Conservation (phyloP, 2,888 invertebrate species). For the Neoascia interrupta region DNA sequence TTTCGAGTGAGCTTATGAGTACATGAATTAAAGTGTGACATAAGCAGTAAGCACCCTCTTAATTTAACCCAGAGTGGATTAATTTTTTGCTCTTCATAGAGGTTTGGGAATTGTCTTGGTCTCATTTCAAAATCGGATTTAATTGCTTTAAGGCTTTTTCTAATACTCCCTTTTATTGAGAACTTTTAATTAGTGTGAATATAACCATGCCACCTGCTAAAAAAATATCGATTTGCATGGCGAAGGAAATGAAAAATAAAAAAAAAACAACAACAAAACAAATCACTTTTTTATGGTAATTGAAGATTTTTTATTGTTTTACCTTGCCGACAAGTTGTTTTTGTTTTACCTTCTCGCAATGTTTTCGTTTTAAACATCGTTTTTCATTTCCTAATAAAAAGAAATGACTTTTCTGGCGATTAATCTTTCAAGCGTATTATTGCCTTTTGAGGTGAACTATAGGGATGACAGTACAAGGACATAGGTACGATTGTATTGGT, state of each 20-base stretch:
- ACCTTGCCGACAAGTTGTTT: constrained; percentile 69
- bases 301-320: constrained; percentile 74
- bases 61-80: constrained; percentile 51
- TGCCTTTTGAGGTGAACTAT: constrained; percentile 44
- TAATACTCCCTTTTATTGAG: neutral
- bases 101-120: constrained; percentile 22
- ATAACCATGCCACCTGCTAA: neutral
- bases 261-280: constrained; percentile 70
- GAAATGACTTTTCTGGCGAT: constrained; percentile 68
- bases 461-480: too few species aligned
- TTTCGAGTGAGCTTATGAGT: constrained; percentile 57
- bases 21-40: constrained; percentile 42
- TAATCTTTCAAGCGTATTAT: constrained; percentile 64
- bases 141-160: constrained; percentile 59
- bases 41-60: constrained; percentile 46
- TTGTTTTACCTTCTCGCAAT: constrained; percentile 1
- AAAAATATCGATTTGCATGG: constrained; percentile 21
- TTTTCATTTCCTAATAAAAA: constrained; percentile 77
- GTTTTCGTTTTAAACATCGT: constrained; percentile 70
- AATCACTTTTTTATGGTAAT: constrained; percentile 78
- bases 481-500: too few species aligned
- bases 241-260: constrained; percentile 5
- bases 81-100: constrained; percentile 14
- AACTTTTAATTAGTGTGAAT: constrained; percentile 42
- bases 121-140: constrained; percentile 65